These are phyloP conservation scores for Centrocercus urophasianus DNA, from an alignment of 2,113 vertebrate genomes.

Conservation along the genomic window DNA sequence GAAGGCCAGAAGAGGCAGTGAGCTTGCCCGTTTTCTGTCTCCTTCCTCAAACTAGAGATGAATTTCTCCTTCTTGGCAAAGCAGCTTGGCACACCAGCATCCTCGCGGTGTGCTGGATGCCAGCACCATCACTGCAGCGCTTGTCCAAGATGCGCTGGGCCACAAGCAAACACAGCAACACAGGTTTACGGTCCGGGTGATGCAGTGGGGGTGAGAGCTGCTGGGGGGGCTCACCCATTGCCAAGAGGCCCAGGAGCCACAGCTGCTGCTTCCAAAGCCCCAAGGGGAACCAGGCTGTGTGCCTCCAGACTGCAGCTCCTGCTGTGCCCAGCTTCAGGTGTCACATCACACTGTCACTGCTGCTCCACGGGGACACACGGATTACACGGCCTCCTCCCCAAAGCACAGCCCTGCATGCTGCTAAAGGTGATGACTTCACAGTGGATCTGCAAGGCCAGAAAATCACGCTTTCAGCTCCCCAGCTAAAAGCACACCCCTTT, in stretches of 20 bases:
- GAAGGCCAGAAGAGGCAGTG: neutral
- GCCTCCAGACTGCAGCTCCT: neutral
- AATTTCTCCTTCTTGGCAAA: neutral
- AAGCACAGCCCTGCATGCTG: neutral
- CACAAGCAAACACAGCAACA: neutral
- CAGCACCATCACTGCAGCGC: neutral
- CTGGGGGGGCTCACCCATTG: neutral
- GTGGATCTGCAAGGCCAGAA: neutral
- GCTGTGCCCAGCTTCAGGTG: neutral
- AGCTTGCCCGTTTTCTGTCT: fast-evolving
- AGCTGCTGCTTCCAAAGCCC: neutral
- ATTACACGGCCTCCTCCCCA: neutral
- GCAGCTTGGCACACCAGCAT: neutral
- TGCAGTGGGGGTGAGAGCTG: neutral
- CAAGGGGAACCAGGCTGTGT: neutral
- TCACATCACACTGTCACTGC: fast-evolving
- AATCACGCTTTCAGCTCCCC: neutral
- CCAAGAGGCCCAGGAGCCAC: neutral
- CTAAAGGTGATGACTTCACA: neutral
- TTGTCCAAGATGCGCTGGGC: neutral
- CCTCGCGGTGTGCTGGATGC: neutral
- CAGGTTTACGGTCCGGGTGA: neutral
- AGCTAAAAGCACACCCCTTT: neutral
- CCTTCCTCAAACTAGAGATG: neutral
- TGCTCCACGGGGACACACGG: neutral